Evolutionary conservation across 92 coral and sea anemone genomes (phyloP).

Genomic region (Porites lobata): DNA sequence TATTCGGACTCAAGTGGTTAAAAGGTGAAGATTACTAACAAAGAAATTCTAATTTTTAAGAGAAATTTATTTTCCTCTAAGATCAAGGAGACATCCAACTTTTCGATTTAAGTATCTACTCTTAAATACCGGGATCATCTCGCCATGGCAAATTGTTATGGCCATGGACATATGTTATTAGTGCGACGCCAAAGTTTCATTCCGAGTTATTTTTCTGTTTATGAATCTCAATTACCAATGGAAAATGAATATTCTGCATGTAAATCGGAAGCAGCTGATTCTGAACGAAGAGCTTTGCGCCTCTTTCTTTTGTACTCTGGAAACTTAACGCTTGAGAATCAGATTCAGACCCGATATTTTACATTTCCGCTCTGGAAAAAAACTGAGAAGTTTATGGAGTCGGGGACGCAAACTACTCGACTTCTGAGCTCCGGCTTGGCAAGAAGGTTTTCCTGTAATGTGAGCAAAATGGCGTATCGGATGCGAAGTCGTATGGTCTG

Average conservation of each 20-base stretch:
- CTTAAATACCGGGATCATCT: neutral
- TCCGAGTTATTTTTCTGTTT: constrained; percentile 72
- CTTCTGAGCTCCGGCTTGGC: constrained; percentile 74
- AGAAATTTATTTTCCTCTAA: neutral
- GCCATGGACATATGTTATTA: constrained; percentile 65
- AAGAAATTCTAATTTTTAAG: constrained; percentile 8
- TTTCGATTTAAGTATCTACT: neutral
- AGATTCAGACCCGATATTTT: constrained; percentile 2
- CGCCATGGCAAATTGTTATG: constrained; percentile 27
- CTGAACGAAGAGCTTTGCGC: constrained; percentile 14
- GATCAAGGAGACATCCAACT: too few species aligned
- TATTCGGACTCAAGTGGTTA: constrained; percentile 27
- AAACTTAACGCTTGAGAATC: neutral
- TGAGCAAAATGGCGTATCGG: constrained; percentile 76
- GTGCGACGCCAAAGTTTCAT: constrained; percentile 76
- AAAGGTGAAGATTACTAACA: constrained; percentile 17
- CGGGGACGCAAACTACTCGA: constrained; percentile 64
- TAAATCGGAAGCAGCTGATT: constrained; percentile 49
- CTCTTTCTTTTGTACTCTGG: constrained; percentile 19
- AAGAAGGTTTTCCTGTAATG: constrained; percentile 76
- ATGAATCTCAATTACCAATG: constrained; percentile 73
- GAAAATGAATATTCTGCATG: constrained; percentile 51
- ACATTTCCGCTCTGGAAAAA: constrained; percentile 30
- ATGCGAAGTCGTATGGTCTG: constrained; percentile 72
- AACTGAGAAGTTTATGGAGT: constrained; percentile 13